Base-by-base conservation (phyloP, 2,113 vertebrate genomes). In the Cyanistes caeruleus region DNA sequence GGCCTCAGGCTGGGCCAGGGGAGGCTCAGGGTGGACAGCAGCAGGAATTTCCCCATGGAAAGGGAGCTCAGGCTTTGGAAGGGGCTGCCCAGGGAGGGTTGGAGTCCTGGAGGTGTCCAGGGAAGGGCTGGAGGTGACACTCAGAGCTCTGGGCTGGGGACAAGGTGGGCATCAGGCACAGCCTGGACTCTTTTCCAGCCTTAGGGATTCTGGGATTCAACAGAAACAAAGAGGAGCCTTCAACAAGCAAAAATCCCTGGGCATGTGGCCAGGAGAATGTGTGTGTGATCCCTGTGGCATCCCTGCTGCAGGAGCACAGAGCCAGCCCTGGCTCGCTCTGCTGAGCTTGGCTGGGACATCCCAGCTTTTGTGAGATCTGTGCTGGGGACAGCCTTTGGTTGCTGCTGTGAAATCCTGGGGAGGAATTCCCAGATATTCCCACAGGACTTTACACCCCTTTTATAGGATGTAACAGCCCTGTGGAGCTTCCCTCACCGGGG, bases 261-360 rank as follows among this genome's bases (percentile, higher is more conserved):
- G 23, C n/a, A 17, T 0, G 4, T 22, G 85, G 39, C n/a, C 51
- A 84, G n/a, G 41, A 69, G 46, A 59, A 74, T 7, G 23, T 3
- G 11, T 5, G 12, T n/a, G 44, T 46, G 52, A 37, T 7, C 48
- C 20, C 0, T 20, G 48, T 15, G 6, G 0, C 51, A 63, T 18
- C 60, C 51, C 31, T 14, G 60, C 64, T 35, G 27, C 11, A 1
- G 11, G 17, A 28, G 33, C 67, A 22, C 46, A 13, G 46, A 28
- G 48, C 67, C 68, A 52, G 68, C 49, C 68, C 68, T 53, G 49
- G 11, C 35, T 31, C 49, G 2, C 69, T 17, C 68, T 31, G 68
- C 25, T 12, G 68, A 17, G 21, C 65, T 48, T 4, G 22, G 18
- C 48, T 30, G 67, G 25, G 7, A 51, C 48, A 51, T 8, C n/a